These are phyloP conservation scores for Corythaixoides concolor DNA, from an alignment of 2,113 vertebrate genomes.

Conservation along the genomic window DNA sequence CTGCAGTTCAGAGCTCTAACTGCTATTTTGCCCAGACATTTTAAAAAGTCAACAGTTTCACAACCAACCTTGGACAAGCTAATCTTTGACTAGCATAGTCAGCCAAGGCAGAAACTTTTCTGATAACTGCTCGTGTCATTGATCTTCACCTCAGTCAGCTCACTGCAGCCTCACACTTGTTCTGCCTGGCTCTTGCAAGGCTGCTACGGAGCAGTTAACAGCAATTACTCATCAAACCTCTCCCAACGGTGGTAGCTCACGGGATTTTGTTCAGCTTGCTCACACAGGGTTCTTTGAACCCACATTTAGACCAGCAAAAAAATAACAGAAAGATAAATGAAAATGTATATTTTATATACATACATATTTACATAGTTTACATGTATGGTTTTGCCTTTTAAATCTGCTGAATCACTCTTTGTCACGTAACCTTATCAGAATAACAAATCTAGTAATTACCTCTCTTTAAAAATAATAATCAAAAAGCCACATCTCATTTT, in stretches of 20 bases:
- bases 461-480: not conserved
- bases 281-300: not conserved
- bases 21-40: not conserved
- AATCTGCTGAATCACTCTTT: not conserved
- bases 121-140: constrained; percentile 51
- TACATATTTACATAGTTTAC: too few species aligned
- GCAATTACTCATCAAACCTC: not conserved
- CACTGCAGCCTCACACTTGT: not conserved
- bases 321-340: not conserved
- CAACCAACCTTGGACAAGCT: constrained; percentile 64
- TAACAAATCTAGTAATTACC: not conserved
- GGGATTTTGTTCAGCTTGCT: not conserved
- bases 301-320: not conserved
- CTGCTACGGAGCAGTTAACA: not conserved
- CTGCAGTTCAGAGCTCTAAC: not conserved
- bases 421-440: not conserved
- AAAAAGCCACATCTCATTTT: not conserved
- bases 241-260: not conserved
- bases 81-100: constrained; percentile 60
- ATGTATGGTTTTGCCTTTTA: not conserved
- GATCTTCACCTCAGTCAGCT: not conserved
- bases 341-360: not conserved
- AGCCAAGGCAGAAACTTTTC: not conserved
- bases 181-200: not conserved
- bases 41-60: constrained; percentile 65